Base-by-base conservation (phyloP, 2,888 invertebrate species). In the Drosophila pseudotakahashii region DNA sequence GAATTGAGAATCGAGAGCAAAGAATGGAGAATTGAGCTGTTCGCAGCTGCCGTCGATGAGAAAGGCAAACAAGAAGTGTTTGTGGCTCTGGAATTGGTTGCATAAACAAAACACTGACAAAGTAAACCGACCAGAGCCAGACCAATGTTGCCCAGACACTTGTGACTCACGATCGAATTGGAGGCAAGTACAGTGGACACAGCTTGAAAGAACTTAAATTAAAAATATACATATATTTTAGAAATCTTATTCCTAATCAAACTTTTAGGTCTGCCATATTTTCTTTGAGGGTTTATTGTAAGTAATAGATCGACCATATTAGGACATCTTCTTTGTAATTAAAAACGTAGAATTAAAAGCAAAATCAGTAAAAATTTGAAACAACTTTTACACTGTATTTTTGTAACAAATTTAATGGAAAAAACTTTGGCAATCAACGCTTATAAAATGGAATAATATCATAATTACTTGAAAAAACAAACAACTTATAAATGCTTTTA, bases 61-160 rank as follows among this genome's bases (percentile, higher is more conserved):
- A 62, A 67, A 60, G 47, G 67, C 66, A 74, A 73, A 69, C 66
- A 68, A 72, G 77, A 87, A 79, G 79, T 87, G 88, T 80, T 85
- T 81, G 81, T 77, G 88, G 81, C 69, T 53, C 58, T 77, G 83
- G 62, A 77, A 81, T 81, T 80, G 75, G 53, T 88, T 81, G 88
- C 80, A 79, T 82, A 85, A 81, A 81, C 85, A 81, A 51, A 63
- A 47, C 30, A 47, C 47, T 30, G 47, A 47, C 37, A 23, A 44
- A 10, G 34, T 11, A 36, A 16, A 39, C 48, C 36, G 37, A 58
- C 30, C 36, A 48, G 14, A 53, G 52, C 26, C 50, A 59, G 45
- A 36, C 58, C 48, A 41, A 30, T 37, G 45, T 37, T 61, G 61
- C 23, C 42, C 62, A 58, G 62, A 63, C 75, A 63, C 53, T 64